Evolutionary conservation across 2,888 invertebrate genomes (phyloP).

Genomic region (Hartigia nigra): DNA sequence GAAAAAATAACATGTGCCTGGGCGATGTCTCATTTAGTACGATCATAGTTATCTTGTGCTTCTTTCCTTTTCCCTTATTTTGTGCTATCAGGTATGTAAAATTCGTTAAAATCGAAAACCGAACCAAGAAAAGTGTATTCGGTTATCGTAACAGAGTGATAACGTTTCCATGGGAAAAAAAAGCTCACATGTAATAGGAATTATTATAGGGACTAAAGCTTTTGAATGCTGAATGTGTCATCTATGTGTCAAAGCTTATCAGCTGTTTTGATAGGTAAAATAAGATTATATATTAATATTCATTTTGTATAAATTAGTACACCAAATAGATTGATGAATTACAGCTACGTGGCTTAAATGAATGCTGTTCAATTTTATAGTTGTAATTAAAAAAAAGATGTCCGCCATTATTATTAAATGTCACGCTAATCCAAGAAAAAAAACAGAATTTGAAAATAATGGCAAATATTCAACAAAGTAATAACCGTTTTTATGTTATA

Average conservation of each 20-base stretch:
- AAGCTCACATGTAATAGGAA: not conserved
- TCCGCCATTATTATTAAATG: not conserved
- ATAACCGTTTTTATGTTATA: not conserved
- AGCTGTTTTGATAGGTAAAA: not conserved
- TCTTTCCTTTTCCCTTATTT: not conserved
- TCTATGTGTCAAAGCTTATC: not conserved
- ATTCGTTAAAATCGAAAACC: conserved; percentile 31
- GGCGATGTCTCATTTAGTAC: conserved; percentile 2
- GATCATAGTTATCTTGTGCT: conserved; percentile 1
- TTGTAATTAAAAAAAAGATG: not conserved
- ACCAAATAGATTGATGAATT: not conserved
- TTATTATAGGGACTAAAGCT: not conserved
- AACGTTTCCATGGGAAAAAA: not conserved
- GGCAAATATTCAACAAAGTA: not conserved
- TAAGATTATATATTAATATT: not conserved
- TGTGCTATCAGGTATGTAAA: not conserved
- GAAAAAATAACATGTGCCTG: conserved; percentile 4
- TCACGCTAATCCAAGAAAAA: no score
- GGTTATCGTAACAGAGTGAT: conserved; percentile 27
- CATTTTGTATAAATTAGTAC: not conserved
- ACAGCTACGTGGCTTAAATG: not conserved
- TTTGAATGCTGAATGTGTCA: not conserved
- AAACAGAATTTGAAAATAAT: not conserved
- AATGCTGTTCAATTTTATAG: not conserved
- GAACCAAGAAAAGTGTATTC: conserved; percentile 42